Evolutionary conservation across 2,113 vertebrate genomes (phyloP), one percentile per base, ranked within the genome.

Genomic region (Bungarus multicinctus): DNA sequence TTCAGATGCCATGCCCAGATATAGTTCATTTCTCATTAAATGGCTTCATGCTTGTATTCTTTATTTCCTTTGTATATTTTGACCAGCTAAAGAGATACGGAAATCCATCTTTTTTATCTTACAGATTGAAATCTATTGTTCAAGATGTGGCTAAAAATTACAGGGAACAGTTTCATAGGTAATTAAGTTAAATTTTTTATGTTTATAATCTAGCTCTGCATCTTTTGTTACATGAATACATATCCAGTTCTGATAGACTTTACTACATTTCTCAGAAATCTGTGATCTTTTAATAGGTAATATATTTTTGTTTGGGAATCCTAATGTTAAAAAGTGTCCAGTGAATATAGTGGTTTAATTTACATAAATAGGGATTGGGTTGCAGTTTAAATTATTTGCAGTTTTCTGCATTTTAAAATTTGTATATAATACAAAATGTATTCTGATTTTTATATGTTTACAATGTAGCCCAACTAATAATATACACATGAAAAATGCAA

Each of bases 141-240:
- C 98, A 99, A 96, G 98, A 97, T 96, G 98, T 99, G 95, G 98
- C 99, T 27, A 98, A 97, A 96, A 98, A 99, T 96, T 98, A 99
- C 97, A 98, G 98, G 95, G 98, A 98, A 64, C 98, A 98, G 89
- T 99, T 99, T 97, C 98, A 98, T 97, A 98, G 99, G 99, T 99
- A 95, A 0, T 88, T 16, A 55, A 23, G 89, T 34, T 50, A n/a
- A 1, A 39, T 22, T 34, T 47, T 50, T 58, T 25, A 85, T 57
- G 23, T 47, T 91, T 91, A 57, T 55, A 12, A 50, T 50, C 34
- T 81, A 81, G 34, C 20, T 39, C 74, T 81, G 14, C 30, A 22
- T 9, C 39, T 43, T 81, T 43, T 81, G 69, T 22, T 43, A 43
- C 34, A 43, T 81, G 34, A 7, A 43, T 81, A 57, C 14, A 57